Base-by-base conservation (phyloP, 2,797 vertebrate species). In the Atherinosoma microstoma region DNA sequence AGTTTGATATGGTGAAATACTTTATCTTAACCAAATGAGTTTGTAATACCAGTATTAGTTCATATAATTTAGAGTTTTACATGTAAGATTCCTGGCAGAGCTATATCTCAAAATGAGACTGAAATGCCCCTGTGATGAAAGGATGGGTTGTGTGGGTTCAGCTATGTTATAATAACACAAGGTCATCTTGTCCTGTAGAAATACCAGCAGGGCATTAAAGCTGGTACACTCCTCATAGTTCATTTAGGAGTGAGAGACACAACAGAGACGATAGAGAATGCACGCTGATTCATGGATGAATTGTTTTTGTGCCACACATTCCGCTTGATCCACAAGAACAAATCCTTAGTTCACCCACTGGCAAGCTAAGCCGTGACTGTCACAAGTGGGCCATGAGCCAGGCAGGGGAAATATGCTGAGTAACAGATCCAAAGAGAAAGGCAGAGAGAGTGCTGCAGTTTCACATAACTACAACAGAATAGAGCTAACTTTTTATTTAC, bases 231-330 rank as follows among this genome's bases (percentile, higher is more conserved):
- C 42, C 75, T 77, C 75, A 76, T 72, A 67, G 76, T 88, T 70
- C 29, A 79, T 85, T 84, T 80, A 78, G 51, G 67, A 75, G 70
- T 11, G 42, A 47, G 54, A 65, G 36, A 66, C 13, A 54, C 69
- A 73, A 70, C 69, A 59, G 47, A 49, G 54, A 61, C 58, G 13
- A 60, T 53, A 70, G 49, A 58, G 24, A 30, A 45, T 78, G 42
- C 54, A 62, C 22, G 67, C 71, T 75, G 73, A 76, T 80, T 80
- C 66, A 82, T 78, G 49, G 59, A 70, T 74, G 36, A 75, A 64
- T 58, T 82, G 57, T 58, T 86, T 88, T 81, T 69, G 59, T 78
- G 75, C 75, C 69, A 77, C 64, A 67, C 78, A 81, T 80, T 92
- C 70, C 67, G 65, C 51, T 68, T 2, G 1, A 70, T 72, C 36